phyloP scores from a whole-genome alignment of 2,113 vertebrate genomes.

The Peromyscus maniculatus region DNA sequence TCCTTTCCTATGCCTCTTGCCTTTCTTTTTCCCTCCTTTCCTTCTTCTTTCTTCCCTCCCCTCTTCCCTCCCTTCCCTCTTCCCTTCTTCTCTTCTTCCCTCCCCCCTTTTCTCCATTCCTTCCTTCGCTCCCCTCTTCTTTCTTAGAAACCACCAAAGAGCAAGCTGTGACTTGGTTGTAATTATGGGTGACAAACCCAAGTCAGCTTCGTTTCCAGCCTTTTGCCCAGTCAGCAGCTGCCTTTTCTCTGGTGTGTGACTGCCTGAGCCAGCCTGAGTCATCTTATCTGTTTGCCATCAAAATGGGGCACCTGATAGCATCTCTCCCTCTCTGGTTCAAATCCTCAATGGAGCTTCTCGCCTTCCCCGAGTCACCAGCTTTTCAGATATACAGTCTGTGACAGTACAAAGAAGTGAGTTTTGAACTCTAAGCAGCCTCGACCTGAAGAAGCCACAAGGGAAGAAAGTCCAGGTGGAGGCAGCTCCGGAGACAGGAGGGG shows the following conservation, averaged over 20 bases:
- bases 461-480: not conserved
- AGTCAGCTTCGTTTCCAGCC: slow-evolving; percentile 61
- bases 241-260: slow-evolving; percentile 11
- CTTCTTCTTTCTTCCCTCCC: no score
- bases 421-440: slow-evolving; percentile 6
- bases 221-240: slow-evolving; percentile 56
- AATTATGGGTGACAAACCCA: slow-evolving; percentile 67
- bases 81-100: not conserved
- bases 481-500: not conserved
- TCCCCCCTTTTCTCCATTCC: not conserved
- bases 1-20: not conserved
- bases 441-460: not conserved
- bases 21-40: not conserved
- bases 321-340: slow-evolving; percentile 61
- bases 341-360: slow-evolving; percentile 29
- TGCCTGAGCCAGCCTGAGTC: slow-evolving; percentile 68
- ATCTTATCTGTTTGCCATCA: slow-evolving; percentile 59
- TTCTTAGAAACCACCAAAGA: slow-evolving; percentile 49
- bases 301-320: slow-evolving; percentile 70
- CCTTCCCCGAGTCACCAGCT: slow-evolving; percentile 40
- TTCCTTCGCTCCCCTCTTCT: not conserved
- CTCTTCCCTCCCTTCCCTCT: not conserved
- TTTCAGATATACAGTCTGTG: not conserved
- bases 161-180: slow-evolving; percentile 53
- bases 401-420: slow-evolving; percentile 33